phyloP scores from a whole-genome alignment of 2,888 invertebrate species.

The Chrysina gloriosa region DNA sequence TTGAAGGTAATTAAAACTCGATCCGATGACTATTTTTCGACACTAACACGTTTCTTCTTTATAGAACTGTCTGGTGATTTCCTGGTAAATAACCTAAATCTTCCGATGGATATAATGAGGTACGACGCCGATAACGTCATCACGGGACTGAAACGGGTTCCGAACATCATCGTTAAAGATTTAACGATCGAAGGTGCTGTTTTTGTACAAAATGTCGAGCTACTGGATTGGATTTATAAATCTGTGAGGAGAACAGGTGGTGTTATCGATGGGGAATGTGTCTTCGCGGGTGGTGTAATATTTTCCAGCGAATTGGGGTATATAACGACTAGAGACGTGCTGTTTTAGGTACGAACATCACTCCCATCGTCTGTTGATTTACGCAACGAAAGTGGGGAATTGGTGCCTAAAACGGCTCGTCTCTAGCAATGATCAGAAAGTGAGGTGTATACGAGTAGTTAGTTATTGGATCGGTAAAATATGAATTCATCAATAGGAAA shows the following conservation, averaged over 20 bases:
- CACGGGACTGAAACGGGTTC: slow-evolving; percentile 64
- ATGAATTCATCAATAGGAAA: too few relatives aligned
- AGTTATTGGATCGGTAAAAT: too few relatives aligned
- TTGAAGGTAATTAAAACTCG: slow-evolving; percentile 49
- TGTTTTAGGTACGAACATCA: too few relatives aligned
- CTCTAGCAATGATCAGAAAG: too few relatives aligned
- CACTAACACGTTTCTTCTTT: slow-evolving; percentile 39
- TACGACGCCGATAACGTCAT: slow-evolving; percentile 64
- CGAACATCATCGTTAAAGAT: slow-evolving; percentile 60
- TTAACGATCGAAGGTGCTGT: slow-evolving; percentile 58
- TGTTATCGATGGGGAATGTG: slow-evolving; percentile 65
- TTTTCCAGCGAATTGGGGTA: slow-evolving; percentile 64
- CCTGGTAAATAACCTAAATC: slow-evolving; percentile 67
- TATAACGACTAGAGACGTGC: too few relatives aligned
- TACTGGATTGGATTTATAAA: slow-evolving; percentile 65
- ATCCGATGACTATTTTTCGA: neutral
- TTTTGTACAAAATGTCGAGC: slow-evolving; percentile 64
- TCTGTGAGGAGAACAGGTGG: slow-evolving; percentile 62
- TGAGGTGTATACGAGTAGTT: too few relatives aligned
- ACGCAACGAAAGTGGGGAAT: too few relatives aligned
- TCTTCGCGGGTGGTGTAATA: slow-evolving; percentile 60
- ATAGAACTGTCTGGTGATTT: slow-evolving; percentile 56
- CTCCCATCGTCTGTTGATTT: too few relatives aligned
- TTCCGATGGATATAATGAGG: slow-evolving; percentile 67
- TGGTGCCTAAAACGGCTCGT: too few relatives aligned